Evolutionary conservation across 1,140 invertebrate species (phyloP).

Genomic region (Andrena cerasifolii): DNA sequence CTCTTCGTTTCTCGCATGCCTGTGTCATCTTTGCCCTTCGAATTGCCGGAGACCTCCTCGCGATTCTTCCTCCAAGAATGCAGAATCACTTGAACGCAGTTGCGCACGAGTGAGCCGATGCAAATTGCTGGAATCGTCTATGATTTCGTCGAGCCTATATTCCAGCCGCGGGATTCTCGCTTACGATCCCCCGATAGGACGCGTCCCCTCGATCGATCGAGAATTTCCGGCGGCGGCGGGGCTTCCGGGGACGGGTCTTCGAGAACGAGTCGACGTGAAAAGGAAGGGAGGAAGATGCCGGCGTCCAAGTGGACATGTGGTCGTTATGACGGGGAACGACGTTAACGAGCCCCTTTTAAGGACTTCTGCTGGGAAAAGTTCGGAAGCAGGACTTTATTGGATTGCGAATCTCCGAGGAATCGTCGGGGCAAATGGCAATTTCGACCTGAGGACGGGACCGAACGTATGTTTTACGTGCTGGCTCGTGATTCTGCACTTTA

Average conservation of each 20-base stretch:
- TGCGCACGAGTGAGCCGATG: no score
- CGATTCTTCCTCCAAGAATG: no score
- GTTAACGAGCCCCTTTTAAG: slow-evolving; percentile 40
- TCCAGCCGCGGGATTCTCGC: no score
- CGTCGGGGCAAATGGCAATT: slow-evolving; percentile 21
- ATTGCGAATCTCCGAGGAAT: slow-evolving; percentile 32
- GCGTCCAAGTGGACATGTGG: slow-evolving; percentile 21
- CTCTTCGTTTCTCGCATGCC: not conserved
- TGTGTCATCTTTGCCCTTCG: slow-evolving; percentile 23
- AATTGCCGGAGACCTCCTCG: no score
- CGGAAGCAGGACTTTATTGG: slow-evolving; percentile 15
- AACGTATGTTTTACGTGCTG: slow-evolving; percentile 6
- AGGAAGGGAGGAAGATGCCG: not conserved
- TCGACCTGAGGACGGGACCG: not conserved
- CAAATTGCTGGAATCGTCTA: no score
- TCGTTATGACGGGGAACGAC: slow-evolving; percentile 27
- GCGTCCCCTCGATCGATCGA: not conserved
- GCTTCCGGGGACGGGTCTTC: not conserved
- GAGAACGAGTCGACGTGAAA: not conserved
- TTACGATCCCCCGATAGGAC: no score
- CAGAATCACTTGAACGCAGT: no score
- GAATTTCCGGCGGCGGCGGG: not conserved
- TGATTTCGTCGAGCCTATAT: no score
- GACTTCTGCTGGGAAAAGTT: slow-evolving; percentile 20
- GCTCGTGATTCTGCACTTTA: not conserved